Conservation (phyloP, 2,888 invertebrate genomes). For the Macrostomum cliftonense region DNA sequence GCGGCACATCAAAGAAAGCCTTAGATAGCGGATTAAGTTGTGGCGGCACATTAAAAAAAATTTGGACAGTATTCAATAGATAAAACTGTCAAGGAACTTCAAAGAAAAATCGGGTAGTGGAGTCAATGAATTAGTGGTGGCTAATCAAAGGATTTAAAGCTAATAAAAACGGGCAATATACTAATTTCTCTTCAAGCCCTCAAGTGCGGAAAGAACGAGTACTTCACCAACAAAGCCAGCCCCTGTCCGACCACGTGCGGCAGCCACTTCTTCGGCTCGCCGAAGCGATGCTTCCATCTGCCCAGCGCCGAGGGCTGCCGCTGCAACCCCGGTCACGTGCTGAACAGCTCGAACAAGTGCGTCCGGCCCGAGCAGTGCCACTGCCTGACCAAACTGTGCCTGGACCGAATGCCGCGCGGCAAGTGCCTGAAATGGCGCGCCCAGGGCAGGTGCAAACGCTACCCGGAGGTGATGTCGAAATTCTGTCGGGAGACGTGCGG, state of each 20-base stretch:
- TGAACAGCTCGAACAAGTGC: slow-evolving; percentile 13
- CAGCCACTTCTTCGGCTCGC: not conserved
- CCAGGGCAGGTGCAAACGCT: slow-evolving; percentile 5
- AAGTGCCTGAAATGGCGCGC: slow-evolving; percentile 5
- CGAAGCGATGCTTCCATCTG: not conserved
- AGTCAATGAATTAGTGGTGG: no score
- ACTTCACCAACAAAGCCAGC: no score
- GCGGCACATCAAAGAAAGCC: no score
- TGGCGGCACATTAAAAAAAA: no score
- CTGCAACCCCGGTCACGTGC: slow-evolving; percentile 22
- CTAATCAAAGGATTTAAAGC: no score
- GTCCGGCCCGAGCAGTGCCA: slow-evolving; percentile 16
- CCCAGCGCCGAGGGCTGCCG: slow-evolving; percentile 22
- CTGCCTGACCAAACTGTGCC: slow-evolving; percentile 17
- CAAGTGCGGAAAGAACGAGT: no score
- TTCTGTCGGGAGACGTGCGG: slow-evolving; percentile 8
- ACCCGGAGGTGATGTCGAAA: slow-evolving; percentile 8
- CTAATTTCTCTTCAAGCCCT: no score
- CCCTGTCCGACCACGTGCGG: not conserved
- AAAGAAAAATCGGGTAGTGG: no score
- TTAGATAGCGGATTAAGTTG: no score
- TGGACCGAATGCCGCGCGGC: slow-evolving; percentile 4
- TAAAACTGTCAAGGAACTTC: no score
- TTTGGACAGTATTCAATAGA: no score
- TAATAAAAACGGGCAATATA: no score